These are phyloP conservation scores for Spinus pinus DNA, from an alignment of 2,797 vertebrate species.

Conservation along the genomic window DNA sequence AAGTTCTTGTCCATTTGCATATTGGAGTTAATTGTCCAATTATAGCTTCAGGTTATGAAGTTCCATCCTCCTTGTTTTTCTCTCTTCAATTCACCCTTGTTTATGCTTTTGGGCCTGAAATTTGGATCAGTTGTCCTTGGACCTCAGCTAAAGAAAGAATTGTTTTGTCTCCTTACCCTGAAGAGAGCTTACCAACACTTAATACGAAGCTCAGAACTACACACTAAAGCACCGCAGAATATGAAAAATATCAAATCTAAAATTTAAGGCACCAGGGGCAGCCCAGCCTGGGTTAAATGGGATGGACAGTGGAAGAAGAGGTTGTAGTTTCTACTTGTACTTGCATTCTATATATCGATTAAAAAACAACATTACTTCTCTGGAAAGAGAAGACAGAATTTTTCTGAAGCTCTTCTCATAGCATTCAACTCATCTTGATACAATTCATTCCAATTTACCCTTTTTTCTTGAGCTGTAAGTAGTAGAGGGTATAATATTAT, in stretches of 20 bases:
- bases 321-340: neutral
- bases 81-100: neutral
- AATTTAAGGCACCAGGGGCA: neutral
- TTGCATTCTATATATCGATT: neutral
- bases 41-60: neutral
- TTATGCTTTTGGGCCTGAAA: neutral
- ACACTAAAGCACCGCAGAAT: neutral
- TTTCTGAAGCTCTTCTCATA: neutral
- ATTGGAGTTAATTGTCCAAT: neutral
- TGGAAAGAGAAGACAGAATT: neutral
- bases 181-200: neutral
- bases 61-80: neutral
- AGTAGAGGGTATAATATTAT: neutral
- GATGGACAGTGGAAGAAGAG: neutral
- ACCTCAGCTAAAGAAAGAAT: neutral
- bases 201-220: neutral
- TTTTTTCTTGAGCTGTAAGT: neutral
- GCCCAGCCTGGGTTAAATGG: neutral
- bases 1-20: neutral
- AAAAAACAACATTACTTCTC: neutral
- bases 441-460: neutral
- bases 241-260: neutral
- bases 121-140: neutral
- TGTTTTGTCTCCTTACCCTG: neutral
- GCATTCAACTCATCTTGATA: neutral